Evolutionary conservation across 2,797 vertebrate genomes (phyloP).

Genomic region (Lemur catta): DNA sequence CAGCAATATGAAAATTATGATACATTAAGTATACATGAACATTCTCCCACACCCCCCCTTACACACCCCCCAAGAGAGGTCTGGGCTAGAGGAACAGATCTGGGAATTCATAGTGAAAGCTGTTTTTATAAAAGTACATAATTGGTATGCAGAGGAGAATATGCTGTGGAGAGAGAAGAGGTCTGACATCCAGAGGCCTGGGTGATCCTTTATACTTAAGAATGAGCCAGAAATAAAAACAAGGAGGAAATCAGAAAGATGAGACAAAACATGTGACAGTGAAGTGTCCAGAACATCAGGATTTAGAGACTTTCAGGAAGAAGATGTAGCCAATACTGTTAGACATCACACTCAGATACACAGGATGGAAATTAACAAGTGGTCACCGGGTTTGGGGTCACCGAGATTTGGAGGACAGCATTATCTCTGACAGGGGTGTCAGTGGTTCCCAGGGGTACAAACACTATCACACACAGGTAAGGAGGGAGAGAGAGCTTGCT

Average conservation of each 20-base stretch:
- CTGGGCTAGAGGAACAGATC: not conserved
- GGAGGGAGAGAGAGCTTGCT: fast-evolving
- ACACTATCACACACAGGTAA: not conserved
- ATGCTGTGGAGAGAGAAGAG: not conserved
- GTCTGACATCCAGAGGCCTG: not conserved
- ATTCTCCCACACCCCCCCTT: not conserved
- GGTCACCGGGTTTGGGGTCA: not conserved
- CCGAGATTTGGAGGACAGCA: not conserved
- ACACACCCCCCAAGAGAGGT: not conserved
- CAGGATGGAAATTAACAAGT: not conserved
- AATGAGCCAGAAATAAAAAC: not conserved
- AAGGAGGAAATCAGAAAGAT: not conserved
- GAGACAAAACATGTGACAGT: not conserved
- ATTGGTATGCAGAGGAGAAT: not conserved
- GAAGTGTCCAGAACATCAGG: not conserved
- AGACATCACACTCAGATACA: not conserved
- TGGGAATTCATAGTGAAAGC: not conserved
- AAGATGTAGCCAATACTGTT: not conserved
- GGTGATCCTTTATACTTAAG: not conserved
- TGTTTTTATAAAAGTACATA: slow-evolving; percentile 17
- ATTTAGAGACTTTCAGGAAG: not conserved
- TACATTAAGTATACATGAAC: not conserved
- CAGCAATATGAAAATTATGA: slow-evolving; percentile 41
- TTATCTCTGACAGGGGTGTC: not conserved
- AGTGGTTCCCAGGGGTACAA: not conserved